Percentiles rank a stretch among this genome's conserved stretches.
These are phyloP conservation scores for Macaria notata DNA, from an alignment of 2,888 invertebrate genomes.

Conservation along the genomic window DNA sequence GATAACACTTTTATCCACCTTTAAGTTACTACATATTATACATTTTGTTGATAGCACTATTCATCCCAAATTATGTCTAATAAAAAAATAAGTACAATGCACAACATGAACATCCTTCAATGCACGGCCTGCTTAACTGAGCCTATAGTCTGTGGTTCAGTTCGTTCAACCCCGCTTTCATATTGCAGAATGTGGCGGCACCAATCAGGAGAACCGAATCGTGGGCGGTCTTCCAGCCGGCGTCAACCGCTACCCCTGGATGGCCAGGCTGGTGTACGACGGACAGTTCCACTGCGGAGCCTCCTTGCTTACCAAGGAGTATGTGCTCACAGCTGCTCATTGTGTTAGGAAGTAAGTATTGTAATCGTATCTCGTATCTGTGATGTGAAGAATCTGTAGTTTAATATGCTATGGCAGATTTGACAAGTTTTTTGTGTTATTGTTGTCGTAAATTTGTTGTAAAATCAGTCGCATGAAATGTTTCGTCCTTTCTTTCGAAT, in stretches of 20 bases:
- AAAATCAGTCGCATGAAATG: no score
- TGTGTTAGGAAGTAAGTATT: slow-evolving; percentile 88
- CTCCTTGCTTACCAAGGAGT: slow-evolving; percentile 90
- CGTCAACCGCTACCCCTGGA: slow-evolving; percentile 93
- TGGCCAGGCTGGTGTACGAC: slow-evolving; percentile 92
- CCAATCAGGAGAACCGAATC: slow-evolving; percentile 93
- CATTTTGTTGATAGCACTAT: no score
- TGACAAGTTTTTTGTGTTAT: no score
- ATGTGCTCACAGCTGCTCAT: slow-evolving; percentile 93
- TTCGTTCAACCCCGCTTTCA: slow-evolving; percentile 49
- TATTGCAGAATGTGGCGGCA: slow-evolving; percentile 88
- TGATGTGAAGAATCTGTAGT: no score
- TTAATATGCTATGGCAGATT: no score
- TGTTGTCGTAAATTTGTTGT: no score
- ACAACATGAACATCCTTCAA: not conserved
- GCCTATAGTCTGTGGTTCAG: slow-evolving; percentile 3
- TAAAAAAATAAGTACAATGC: no score
- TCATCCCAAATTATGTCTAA: no score
- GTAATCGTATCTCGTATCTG: no score
- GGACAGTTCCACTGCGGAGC: slow-evolving; percentile 95
- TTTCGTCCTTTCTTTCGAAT: no score
- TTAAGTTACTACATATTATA: no score
- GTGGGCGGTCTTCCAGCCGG: slow-evolving; percentile 92
- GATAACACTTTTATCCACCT: no score
- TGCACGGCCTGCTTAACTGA: not conserved